A percentile compares a stretch with the other conserved stretches of the same genome.
Conservation (phyloP, 2,888 invertebrate species). For the Dasypolia templi region DNA sequence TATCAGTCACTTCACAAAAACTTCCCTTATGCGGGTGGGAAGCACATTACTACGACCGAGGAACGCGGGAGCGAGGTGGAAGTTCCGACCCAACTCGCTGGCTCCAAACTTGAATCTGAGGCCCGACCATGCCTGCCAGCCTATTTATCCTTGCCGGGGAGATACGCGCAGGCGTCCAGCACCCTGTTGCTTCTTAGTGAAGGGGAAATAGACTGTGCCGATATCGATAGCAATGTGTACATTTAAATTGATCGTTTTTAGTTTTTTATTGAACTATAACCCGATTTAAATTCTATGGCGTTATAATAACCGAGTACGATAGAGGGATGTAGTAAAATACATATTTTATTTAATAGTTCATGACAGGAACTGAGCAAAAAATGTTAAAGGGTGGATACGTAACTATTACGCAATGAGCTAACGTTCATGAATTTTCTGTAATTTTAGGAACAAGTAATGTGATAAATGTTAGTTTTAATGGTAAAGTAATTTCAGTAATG, state of each 20-base stretch:
- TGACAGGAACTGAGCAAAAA: not conserved
- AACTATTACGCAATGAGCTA: not conserved
- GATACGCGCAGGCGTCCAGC: constrained; percentile 89
- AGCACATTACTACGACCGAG: constrained; percentile 77
- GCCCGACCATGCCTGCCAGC: constrained; percentile 75
- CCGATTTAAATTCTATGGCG: not conserved
- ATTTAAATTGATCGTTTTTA: not conserved
- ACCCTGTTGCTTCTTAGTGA: constrained; percentile 89
- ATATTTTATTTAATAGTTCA: not conserved
- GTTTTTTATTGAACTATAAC: not conserved
- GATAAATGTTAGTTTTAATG: not conserved
- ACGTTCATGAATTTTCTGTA: not conserved
- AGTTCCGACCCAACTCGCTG: constrained; percentile 74
- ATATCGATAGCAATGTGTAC: constrained; percentile 73
- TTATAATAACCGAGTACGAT: not conserved
- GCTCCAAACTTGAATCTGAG: constrained; percentile 82
- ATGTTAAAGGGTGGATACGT: fast-evolving
- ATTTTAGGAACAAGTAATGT: not conserved
- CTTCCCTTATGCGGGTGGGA: constrained; percentile 70
- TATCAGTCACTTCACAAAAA: constrained; percentile 73
- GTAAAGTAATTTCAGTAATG: not conserved
- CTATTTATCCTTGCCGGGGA: constrained; percentile 83
- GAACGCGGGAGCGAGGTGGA: constrained; percentile 67
- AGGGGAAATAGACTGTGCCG: constrained; percentile 53
- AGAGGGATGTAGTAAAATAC: not conserved